Evolutionary conservation across 1,140 invertebrate genomes (phyloP).

Genomic region (Chrysoperla carnea): DNA sequence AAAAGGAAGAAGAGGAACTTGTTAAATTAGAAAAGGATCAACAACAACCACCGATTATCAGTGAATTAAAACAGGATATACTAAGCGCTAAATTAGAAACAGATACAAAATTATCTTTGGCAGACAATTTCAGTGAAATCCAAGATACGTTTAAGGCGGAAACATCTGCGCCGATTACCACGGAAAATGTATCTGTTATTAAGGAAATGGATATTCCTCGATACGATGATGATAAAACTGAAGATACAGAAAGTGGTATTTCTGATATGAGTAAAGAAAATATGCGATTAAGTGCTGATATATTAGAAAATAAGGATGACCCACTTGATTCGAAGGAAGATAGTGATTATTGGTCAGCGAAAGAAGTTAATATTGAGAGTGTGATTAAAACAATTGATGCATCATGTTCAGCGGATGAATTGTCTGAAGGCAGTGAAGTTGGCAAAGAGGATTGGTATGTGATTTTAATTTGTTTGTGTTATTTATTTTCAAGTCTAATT

Average conservation of each 20-base stretch:
- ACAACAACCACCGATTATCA: neutral
- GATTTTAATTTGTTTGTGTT: neutral
- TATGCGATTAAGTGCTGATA: constrained; percentile 10
- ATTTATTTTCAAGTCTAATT: neutral
- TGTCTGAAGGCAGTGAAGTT: constrained; percentile 24
- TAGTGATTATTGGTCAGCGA: constrained; percentile 55
- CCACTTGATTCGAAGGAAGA: constrained; percentile 41
- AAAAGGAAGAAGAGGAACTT: neutral
- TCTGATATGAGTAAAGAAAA: constrained; percentile 15
- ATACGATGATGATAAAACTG: constrained; percentile 13
- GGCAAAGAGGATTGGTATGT: constrained; percentile 13
- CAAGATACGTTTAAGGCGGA: neutral
- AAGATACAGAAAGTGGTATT: constrained; percentile 13
- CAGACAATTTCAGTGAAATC: neutral
- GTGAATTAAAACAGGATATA: no score
- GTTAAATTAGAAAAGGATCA: constrained; percentile 10
- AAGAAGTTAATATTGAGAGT: constrained; percentile 59
- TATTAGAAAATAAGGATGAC: constrained; percentile 22
- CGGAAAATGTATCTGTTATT: constrained; percentile 7
- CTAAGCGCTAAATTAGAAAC: neutral
- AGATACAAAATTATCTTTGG: neutral
- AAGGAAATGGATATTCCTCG: constrained; percentile 13
- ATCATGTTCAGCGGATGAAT: constrained; percentile 28
- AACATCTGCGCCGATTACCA: neutral
- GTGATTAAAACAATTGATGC: constrained; percentile 62